Evolutionary conservation across 2,888 invertebrate genomes (phyloP).

Genomic region (Drosophila atroscutellata): DNA sequence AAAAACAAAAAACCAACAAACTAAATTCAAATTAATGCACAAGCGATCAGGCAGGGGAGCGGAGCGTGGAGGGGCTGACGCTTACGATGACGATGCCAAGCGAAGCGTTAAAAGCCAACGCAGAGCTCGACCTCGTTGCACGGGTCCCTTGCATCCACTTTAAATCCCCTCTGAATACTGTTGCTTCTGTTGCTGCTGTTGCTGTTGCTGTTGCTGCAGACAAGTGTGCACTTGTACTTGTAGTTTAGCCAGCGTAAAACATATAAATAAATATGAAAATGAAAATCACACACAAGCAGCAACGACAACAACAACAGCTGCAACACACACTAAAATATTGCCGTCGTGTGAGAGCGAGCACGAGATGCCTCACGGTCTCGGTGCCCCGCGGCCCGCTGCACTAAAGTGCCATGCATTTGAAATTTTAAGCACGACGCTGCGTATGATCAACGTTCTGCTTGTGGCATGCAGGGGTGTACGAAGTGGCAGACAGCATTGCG

Average conservation of each 20-base stretch:
- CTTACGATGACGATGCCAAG: conserved; percentile 38
- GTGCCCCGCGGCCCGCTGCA: conserved; percentile 32
- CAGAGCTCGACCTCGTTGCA: conserved; percentile 59
- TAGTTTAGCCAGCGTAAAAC: conserved; percentile 77
- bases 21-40: conserved; percentile 67
- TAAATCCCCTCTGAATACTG: conserved; percentile 14
- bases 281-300: conserved; percentile 56
- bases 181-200: not conserved
- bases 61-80: not conserved
- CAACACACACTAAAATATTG: conserved; percentile 52
- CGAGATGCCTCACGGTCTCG: conserved; percentile 17
- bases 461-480: conserved; percentile 12
- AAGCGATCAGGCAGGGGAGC: conserved; percentile 47
- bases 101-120: conserved; percentile 67
- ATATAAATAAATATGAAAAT: conserved; percentile 78
- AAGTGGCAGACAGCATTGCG: conserved; percentile 4
- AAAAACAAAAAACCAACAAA: conserved; percentile 29
- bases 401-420: conserved; percentile 74
- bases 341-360: conserved; percentile 40
- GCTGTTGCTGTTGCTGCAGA: conserved; percentile 48
- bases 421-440: conserved; percentile 78
- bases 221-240: conserved; percentile 76
- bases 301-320: conserved; percentile 27
- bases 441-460: conserved; percentile 72
- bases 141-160: conserved; percentile 6